Percentiles rank a stretch among this genome's conserved stretches.
Conservation (phyloP, 2,888 invertebrate species). For the Zaprionus lineosus region DNA sequence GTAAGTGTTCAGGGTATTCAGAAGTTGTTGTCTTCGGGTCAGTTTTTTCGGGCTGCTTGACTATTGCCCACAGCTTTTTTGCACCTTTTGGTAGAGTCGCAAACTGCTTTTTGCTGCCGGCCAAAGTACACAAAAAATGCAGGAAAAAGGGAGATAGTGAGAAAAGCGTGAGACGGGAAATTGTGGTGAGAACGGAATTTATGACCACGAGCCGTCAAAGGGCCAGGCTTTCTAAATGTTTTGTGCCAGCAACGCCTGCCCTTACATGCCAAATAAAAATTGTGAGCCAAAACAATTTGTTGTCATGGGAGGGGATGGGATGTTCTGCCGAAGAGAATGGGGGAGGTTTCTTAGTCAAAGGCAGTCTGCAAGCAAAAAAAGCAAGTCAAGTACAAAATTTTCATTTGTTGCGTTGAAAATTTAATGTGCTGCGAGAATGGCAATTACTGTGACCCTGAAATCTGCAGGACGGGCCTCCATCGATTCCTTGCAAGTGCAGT, state of each 20-base stretch:
- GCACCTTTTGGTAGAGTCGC: constrained; percentile 45
- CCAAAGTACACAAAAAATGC: constrained; percentile 23
- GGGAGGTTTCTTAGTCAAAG: constrained; percentile 8
- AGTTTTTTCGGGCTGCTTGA: constrained; percentile 6
- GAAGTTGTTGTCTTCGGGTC: constrained; percentile 5
- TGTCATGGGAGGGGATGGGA: not conserved
- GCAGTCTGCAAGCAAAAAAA: not conserved
- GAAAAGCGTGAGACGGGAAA: constrained; percentile 34
- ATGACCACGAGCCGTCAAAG: constrained; percentile 77
- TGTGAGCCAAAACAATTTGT: constrained; percentile 42
- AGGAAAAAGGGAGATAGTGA: constrained; percentile 13
- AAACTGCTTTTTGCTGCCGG: constrained; percentile 53
- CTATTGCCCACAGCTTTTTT: constrained; percentile 42
- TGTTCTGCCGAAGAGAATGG: not conserved
- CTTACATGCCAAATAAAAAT: constrained; percentile 49
- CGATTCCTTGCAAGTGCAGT: not conserved
- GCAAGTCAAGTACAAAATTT: constrained; percentile 33
- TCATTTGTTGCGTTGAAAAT: constrained; percentile 72
- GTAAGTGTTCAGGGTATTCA: constrained; percentile 28
- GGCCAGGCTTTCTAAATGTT: constrained; percentile 66
- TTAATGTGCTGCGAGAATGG: constrained; percentile 60
- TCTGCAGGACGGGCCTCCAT: too few species aligned
- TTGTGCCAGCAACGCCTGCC: constrained; percentile 39
- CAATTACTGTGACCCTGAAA: constrained; percentile 57
- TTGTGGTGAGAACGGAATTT: constrained; percentile 80